phyloP scores from a whole-genome alignment of 2,888 invertebrate genomes.

The Caenorhabditis sinica region DNA sequence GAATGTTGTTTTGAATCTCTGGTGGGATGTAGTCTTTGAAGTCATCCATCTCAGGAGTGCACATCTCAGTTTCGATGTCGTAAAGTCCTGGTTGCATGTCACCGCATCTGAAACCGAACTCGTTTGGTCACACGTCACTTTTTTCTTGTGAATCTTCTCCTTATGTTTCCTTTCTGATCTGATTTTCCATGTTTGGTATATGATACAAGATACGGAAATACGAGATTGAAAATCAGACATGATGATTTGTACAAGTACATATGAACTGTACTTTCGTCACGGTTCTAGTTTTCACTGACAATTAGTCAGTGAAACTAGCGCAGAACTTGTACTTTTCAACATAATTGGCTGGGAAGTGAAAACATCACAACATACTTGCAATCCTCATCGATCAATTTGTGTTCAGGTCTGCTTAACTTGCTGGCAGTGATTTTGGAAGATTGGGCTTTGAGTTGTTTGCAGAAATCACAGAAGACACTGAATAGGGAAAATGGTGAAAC shows the following conservation, averaged over 20 bases:
- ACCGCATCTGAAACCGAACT: slow-evolving; percentile 74
- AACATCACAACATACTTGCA: slow-evolving; percentile 73
- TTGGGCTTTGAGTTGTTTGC: slow-evolving; percentile 82
- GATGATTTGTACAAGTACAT: slow-evolving; percentile 30
- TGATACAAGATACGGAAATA: background rate
- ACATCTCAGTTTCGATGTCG: slow-evolving; percentile 84
- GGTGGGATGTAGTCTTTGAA: slow-evolving; percentile 83
- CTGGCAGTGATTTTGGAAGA: slow-evolving; percentile 76
- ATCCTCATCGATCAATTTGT: slow-evolving; percentile 76
- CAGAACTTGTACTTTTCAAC: slow-evolving; percentile 46
- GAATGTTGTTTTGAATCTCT: slow-evolving; percentile 82
- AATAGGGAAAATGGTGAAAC: slow-evolving; percentile 15
- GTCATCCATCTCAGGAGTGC: slow-evolving; percentile 83
- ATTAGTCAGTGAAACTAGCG: slow-evolving; percentile 8
- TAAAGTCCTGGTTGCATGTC: slow-evolving; percentile 83
- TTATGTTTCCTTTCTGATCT: background rate
- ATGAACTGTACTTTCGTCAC: background rate
- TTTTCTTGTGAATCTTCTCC: slow-evolving; percentile 7
- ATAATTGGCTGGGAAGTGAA: slow-evolving; percentile 44
- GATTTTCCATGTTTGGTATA: slow-evolving; percentile 31
- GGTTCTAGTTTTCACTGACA: slow-evolving; percentile 16
- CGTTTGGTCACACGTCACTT: slow-evolving; percentile 32
- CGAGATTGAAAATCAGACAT: slow-evolving; percentile 9
- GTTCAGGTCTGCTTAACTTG: slow-evolving; percentile 68
- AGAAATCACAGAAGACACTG: slow-evolving; percentile 83